phyloP scores from a whole-genome alignment of 2,888 invertebrate genomes.

The Rapana venosa region DNA sequence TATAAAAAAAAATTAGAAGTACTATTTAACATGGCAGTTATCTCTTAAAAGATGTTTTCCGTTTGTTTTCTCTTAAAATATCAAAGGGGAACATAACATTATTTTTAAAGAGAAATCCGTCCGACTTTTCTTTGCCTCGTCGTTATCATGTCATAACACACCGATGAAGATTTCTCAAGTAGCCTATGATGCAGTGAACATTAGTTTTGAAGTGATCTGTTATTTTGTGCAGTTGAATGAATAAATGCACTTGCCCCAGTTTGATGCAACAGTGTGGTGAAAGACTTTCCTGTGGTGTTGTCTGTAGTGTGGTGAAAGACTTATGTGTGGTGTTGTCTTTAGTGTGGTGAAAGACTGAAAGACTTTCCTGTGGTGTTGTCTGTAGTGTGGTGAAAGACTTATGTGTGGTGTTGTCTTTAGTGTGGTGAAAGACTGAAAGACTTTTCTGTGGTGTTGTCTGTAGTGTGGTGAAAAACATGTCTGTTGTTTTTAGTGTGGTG shows the following conservation, averaged over 20 bases:
- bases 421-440: not conserved
- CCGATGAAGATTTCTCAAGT: not conserved
- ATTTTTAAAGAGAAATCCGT: not conserved
- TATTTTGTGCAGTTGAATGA: not conserved
- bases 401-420: not conserved
- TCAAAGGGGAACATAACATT: not conserved
- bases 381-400: not conserved
- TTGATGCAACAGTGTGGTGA: not conserved
- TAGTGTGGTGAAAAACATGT: not conserved
- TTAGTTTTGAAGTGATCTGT: not conserved
- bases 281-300: not conserved
- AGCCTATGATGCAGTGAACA: not conserved
- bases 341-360: not conserved
- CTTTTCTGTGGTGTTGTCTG: not conserved
- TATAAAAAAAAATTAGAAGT: too few relatives aligned
- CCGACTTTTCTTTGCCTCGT: not conserved
- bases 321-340: not conserved
- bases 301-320: not conserved
- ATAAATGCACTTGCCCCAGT: conserved; percentile 10
- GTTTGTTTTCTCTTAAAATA: not conserved
- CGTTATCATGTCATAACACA: too few relatives aligned
- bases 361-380: not conserved
- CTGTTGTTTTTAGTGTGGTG: not conserved
- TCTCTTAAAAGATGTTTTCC: not conserved
- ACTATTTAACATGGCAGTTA: too few relatives aligned